A percentile compares a stretch with the other conserved stretches of the same genome.
These are phyloP conservation scores for Periphyllus acericola DNA, from an alignment of 2,888 invertebrate species.

Conservation along the genomic window DNA sequence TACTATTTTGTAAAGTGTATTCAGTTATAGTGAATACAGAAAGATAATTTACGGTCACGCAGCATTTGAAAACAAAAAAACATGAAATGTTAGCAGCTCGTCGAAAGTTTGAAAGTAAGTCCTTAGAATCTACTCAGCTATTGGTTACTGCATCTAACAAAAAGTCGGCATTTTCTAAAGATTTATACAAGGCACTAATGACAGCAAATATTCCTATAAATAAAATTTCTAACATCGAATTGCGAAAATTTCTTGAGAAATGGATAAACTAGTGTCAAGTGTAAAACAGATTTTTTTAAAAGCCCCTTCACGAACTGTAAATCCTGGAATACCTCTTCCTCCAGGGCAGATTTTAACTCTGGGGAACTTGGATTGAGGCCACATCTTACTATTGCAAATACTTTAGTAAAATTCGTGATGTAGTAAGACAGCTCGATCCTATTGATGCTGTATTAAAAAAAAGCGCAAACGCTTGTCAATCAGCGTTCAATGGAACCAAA, in stretches of 20 bases:
- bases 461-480: not conserved
- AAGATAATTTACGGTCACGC: constrained; percentile 10
- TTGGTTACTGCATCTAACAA: constrained; percentile 1
- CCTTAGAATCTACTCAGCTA: not conserved
- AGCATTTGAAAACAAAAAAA: constrained; percentile 14
- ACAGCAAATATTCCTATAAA: not conserved
- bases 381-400: too few relatives aligned
- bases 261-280: constrained; percentile 37
- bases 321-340: too few relatives aligned
- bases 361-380: too few relatives aligned
- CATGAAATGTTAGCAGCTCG: not conserved
- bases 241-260: constrained; percentile 21
- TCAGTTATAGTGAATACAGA: constrained; percentile 5
- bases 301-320: constrained; percentile 64
- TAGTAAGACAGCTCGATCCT: not conserved
- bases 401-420: not conserved
- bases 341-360: constrained; percentile 66
- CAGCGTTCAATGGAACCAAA: not conserved
- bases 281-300: constrained; percentile 65
- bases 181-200: not conserved
- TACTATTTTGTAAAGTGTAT: constrained; percentile 1
- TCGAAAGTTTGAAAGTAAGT: too few relatives aligned
- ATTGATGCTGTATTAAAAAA: constrained; percentile 3
- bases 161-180: not conserved
- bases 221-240: not conserved